Conservation (phyloP, 2,888 invertebrate genomes). For the Marronus borbonicus region DNA sequence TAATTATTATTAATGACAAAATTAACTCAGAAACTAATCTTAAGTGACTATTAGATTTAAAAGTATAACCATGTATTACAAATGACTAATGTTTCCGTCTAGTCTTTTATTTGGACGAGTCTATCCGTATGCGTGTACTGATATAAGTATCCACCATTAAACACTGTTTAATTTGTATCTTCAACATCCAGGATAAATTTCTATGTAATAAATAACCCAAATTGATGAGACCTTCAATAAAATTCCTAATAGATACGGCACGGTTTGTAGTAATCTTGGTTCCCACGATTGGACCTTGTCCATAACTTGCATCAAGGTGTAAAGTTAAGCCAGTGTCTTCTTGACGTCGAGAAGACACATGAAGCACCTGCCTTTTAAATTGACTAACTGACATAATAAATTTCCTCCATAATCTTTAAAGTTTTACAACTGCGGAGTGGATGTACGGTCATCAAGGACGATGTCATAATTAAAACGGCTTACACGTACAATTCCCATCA, state of each 20-base stretch:
- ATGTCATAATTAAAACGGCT: no score
- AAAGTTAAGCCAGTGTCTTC: conserved; percentile 17
- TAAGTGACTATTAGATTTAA: conserved; percentile 4
- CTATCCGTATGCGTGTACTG: not conserved
- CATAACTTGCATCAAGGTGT: conserved; percentile 11
- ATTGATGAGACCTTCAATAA: conserved; percentile 29
- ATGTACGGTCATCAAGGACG: no score
- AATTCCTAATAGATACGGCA: conserved; percentile 7
- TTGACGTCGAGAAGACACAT: conserved; percentile 14
- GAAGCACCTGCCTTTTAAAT: conserved; percentile 27
- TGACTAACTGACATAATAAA: conserved; percentile 16
- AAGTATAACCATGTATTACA: conserved; percentile 2
- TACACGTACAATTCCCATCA: no score
- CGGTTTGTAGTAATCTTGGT: conserved; percentile 2
- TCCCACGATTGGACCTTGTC: conserved; percentile 19
- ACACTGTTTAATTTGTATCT: conserved; percentile 5
- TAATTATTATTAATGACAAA: not conserved
- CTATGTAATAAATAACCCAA: conserved; percentile 15
- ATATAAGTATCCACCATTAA: not conserved
- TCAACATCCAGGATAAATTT: not conserved
- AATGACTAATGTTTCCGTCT: not conserved
- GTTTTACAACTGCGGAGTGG: no score
- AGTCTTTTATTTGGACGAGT: not conserved
- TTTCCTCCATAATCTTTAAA: not conserved
- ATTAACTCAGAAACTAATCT: not conserved